phyloP scores from a whole-genome alignment of 1,140 invertebrate species.

The Diorhabda sublineata region DNA sequence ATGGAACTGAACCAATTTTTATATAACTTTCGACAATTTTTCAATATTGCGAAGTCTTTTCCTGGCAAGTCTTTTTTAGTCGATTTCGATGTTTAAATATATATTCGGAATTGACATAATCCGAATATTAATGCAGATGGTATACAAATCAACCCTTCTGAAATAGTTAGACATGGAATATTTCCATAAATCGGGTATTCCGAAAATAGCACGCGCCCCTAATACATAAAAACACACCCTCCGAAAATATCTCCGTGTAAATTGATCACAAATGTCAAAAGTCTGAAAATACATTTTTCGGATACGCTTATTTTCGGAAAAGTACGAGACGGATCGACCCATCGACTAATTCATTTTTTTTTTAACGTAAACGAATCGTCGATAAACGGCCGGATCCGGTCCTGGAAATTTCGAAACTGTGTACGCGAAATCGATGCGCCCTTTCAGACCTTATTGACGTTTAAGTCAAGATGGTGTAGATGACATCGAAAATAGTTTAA shows the following conservation, averaged over 20 bases:
- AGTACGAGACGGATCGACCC: background rate
- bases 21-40: no score
- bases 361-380: no score
- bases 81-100: no score
- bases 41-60: no score
- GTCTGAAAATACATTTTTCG: background rate
- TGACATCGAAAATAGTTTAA: constrained; percentile 1
- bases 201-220: background rate
- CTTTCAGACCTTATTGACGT: background rate
- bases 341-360: no score
- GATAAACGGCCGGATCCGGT: background rate
- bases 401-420: background rate
- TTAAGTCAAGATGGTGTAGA: constrained; percentile 1
- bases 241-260: background rate
- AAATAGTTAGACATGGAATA: background rate
- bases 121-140: background rate
- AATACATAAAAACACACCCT: background rate
- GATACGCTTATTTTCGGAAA: background rate
- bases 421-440: constrained; percentile 1
- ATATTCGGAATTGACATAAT: no score
- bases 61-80: no score
- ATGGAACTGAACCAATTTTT: no score
- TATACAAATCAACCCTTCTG: background rate
- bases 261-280: constrained; percentile 2
- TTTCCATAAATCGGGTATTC: background rate